Percentiles rank a stretch among this genome's conserved stretches.
Evolutionary conservation across 1,140 invertebrate genomes (phyloP).

Genomic region (Drosophila burlai): DNA sequence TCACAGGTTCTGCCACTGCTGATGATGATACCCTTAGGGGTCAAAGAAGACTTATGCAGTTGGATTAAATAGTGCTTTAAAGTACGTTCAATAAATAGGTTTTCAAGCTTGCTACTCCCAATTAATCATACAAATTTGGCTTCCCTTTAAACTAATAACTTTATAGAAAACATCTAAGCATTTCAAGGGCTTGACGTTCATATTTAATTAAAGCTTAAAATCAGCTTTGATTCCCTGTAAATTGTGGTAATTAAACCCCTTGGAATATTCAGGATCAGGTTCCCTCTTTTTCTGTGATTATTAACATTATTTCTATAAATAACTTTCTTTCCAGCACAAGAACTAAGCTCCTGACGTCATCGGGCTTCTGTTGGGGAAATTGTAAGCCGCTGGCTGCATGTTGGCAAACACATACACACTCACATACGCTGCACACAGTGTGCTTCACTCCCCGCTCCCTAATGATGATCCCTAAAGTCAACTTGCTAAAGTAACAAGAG

Average conservation of each 20-base stretch:
- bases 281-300: conserved; percentile 16
- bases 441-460: conserved; percentile 17
- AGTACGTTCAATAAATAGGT: background rate
- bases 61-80: background rate
- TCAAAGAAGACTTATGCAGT: background rate
- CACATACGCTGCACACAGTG: background rate
- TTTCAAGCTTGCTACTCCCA: background rate
- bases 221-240: background rate
- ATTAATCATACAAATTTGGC: background rate
- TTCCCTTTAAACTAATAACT: background rate
- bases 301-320: conserved; percentile 45
- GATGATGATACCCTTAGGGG: conserved; percentile 1
- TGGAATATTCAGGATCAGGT: background rate
- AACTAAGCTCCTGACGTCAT: conserved; percentile 38
- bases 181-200: background rate
- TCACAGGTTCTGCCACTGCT: conserved; percentile 2
- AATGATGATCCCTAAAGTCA: conserved; percentile 82
- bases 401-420: conserved; percentile 8
- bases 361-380: conserved; percentile 38
- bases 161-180: background rate
- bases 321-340: conserved; percentile 31
- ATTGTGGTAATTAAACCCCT: conserved; percentile 1
- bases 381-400: conserved; percentile 37
- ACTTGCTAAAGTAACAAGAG: conserved; percentile 76
- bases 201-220: background rate